Evolutionary conservation across 2,113 vertebrate species (phyloP).

Genomic region (Larimichthys crocea): DNA sequence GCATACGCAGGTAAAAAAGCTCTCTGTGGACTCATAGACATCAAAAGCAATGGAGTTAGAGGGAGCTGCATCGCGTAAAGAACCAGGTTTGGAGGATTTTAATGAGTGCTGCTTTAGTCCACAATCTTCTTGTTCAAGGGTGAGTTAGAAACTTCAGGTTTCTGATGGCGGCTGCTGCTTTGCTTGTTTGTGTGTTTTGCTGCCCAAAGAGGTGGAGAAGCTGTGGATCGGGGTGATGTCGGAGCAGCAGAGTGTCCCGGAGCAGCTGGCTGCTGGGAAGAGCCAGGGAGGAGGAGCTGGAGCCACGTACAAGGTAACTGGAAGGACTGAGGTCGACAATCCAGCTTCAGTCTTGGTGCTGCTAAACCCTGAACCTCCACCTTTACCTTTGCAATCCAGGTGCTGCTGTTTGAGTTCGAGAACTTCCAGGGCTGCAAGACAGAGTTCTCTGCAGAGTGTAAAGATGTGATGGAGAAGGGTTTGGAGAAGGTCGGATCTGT

Average conservation of each 20-base stretch:
- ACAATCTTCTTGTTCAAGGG: not conserved
- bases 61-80: slow-evolving; percentile 13
- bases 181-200: slow-evolving; percentile 52
- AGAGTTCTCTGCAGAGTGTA: slow-evolving; percentile 75
- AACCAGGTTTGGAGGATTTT: slow-evolving; percentile 42
- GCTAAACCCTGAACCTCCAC: too few relatives aligned
- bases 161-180: slow-evolving; percentile 28
- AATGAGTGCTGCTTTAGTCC: too few relatives aligned
- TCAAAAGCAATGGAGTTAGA: slow-evolving; percentile 35
- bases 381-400: slow-evolving; percentile 53
- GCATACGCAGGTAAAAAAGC: slow-evolving; percentile 73
- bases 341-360: too few relatives aligned
- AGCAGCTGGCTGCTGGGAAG: slow-evolving; percentile 90
- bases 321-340: not conserved
- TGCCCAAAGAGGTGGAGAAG: slow-evolving; percentile 61
- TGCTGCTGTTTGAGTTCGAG: slow-evolving; percentile 87
- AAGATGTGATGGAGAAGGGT: slow-evolving; percentile 87
- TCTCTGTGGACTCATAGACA: slow-evolving; percentile 22
- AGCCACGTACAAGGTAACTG: slow-evolving; percentile 88
- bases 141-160: not conserved
- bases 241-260: slow-evolving; percentile 87
- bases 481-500: slow-evolving; percentile 92
- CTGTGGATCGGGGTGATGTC: slow-evolving; percentile 85
- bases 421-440: slow-evolving; percentile 90
- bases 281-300: slow-evolving; percentile 87